A percentile compares a stretch with the other conserved stretches of the same genome.
Conservation (phyloP, 2,113 vertebrate genomes). For the Catharus fuscescens region DNA sequence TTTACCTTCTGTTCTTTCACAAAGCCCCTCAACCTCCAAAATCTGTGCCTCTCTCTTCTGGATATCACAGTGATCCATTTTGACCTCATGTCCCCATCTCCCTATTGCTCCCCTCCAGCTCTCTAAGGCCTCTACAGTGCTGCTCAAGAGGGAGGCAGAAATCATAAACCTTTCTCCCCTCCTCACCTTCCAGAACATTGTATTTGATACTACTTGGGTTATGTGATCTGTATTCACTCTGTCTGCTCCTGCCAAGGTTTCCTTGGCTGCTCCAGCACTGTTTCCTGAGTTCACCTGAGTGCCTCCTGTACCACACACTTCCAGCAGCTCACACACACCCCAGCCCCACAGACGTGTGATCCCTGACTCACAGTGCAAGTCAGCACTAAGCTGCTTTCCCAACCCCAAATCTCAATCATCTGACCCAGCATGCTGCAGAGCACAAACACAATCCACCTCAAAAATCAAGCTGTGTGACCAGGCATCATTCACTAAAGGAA, state of each 20-base stretch:
- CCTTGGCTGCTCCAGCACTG: not conserved
- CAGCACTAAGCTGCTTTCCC: slow-evolving; percentile 48
- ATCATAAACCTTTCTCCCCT: not conserved
- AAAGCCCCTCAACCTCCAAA: not conserved
- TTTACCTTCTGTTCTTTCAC: not conserved
- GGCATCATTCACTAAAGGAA: not conserved
- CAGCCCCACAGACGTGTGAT: not conserved
- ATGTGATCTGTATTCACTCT: not conserved
- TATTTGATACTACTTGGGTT: not conserved
- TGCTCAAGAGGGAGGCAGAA: not conserved
- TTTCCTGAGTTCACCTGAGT: fast-evolving
- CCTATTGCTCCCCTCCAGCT: not conserved
- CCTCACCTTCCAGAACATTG: not conserved
- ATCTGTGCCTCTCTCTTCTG: not conserved
- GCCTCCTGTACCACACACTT: fast-evolving
- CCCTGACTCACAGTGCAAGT: not conserved
- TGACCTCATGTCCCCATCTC: not conserved
- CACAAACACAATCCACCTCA: not conserved
- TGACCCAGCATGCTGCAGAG: not conserved
- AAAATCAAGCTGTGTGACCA: not conserved
- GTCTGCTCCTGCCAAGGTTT: not conserved
- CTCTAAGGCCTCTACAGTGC: not conserved
- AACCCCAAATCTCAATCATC: slow-evolving; percentile 43
- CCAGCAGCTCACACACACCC: not conserved
- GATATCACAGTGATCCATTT: not conserved